Evolutionary conservation across 1,140 invertebrate species (phyloP).

Genomic region (Dinothrombium tinctorium): DNA sequence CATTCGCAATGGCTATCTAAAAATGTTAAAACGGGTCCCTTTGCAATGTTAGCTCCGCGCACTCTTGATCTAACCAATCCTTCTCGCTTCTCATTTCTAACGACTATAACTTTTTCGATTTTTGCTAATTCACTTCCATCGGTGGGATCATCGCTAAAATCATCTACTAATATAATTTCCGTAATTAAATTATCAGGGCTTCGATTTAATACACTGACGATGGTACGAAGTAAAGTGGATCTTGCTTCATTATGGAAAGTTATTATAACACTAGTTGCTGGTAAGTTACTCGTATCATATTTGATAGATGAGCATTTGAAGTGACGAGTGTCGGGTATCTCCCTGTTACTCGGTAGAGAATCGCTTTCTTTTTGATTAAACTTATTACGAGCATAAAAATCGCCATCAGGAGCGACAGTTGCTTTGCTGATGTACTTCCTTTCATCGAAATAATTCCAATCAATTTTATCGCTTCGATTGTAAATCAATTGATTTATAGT

Average conservation of each 20-base stretch:
- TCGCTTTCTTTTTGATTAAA: too few species aligned
- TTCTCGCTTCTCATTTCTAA: slow-evolving; percentile 63
- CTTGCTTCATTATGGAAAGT: slow-evolving; percentile 30
- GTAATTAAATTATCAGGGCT: slow-evolving; percentile 22
- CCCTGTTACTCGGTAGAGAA: too few species aligned
- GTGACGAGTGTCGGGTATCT: too few species aligned
- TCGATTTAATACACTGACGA: slow-evolving; percentile 25
- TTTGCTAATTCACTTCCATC: slow-evolving; percentile 67
- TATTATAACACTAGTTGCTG: slow-evolving; percentile 24
- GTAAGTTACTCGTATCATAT: too few species aligned
- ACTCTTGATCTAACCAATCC: slow-evolving; percentile 82
- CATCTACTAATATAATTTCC: slow-evolving; percentile 28
- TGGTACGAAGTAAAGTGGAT: slow-evolving; percentile 25
- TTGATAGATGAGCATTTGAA: too few species aligned
- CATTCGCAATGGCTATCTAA: slow-evolving; percentile 87
- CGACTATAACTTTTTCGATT: slow-evolving; percentile 44
- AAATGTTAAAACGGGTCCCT: slow-evolving; percentile 79
- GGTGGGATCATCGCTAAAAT: slow-evolving; percentile 36
- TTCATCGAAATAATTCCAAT: too few species aligned
- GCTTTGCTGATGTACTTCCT: too few species aligned
- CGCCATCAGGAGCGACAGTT: too few species aligned
- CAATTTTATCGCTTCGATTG: too few species aligned
- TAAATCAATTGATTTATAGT: too few species aligned
- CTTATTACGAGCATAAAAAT: too few species aligned
- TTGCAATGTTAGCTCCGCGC: slow-evolving; percentile 67